phyloP scores from a whole-genome alignment of 2,113 vertebrate species.

The Australoheros scitulus region DNA sequence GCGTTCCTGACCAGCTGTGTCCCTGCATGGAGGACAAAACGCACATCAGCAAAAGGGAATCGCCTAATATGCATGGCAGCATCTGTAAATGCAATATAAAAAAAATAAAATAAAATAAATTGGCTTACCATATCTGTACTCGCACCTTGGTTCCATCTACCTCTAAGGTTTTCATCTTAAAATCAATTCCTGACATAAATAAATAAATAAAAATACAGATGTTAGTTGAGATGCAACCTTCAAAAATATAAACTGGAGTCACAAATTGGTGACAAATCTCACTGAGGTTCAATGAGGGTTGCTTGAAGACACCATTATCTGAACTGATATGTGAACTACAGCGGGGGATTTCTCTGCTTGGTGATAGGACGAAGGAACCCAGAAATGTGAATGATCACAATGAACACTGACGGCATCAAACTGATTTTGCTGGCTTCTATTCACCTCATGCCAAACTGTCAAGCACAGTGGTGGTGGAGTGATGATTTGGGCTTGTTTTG shows the following conservation, averaged over 20 bases:
- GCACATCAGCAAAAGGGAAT: background rate
- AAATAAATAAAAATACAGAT: background rate
- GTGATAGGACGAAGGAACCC: background rate
- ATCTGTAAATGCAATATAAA: background rate
- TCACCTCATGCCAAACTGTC: background rate
- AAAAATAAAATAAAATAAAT: background rate
- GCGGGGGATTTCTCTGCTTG: background rate
- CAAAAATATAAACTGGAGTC: background rate
- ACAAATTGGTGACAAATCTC: background rate
- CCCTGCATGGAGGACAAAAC: conserved; percentile 80
- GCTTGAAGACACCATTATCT: background rate
- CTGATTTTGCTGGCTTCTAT: background rate
- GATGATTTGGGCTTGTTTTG: background rate
- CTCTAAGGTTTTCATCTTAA: conserved; percentile 85
- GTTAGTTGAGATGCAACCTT: background rate
- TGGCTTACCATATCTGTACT: conserved; percentile 83
- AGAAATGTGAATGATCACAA: background rate
- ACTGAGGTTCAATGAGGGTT: background rate
- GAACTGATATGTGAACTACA: background rate
- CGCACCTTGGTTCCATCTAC: conserved; percentile 82
- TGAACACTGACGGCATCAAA: background rate
- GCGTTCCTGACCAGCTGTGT: conserved; percentile 95
- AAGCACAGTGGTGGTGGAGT: background rate
- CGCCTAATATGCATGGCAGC: background rate
- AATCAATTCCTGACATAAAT: conserved; percentile 78